Conservation (phyloP, 2,113 vertebrate species). For the Furnarius figulus region DNA sequence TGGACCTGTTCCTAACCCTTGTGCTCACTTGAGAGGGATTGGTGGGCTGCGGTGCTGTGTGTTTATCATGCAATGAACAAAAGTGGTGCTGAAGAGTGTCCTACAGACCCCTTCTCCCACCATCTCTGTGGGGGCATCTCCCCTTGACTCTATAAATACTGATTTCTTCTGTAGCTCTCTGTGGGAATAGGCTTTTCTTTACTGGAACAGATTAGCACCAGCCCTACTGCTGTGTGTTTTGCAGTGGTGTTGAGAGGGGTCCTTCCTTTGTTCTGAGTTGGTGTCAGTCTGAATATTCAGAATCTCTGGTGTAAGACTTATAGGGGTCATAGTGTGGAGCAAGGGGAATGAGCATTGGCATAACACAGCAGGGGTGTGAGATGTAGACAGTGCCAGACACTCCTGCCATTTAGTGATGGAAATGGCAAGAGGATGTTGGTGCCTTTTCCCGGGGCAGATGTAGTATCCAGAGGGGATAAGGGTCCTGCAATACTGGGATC, state of each 20-base stretch:
- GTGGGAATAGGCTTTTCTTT: fast-evolving
- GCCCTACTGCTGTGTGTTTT: background rate
- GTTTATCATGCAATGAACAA: fast-evolving
- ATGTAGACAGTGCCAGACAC: background rate
- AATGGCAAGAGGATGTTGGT: background rate
- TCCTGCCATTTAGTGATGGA: background rate
- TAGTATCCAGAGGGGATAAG: background rate
- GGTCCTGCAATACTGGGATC: background rate
- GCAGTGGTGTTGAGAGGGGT: fast-evolving
- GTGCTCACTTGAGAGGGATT: background rate
- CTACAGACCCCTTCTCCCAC: background rate
- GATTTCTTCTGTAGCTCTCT: background rate
- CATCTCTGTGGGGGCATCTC: background rate
- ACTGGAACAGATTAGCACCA: background rate
- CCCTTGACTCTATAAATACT: background rate
- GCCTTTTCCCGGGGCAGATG: background rate
- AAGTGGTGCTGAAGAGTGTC: background rate
- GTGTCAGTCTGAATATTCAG: background rate
- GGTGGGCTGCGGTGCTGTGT: background rate
- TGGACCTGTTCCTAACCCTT: background rate
- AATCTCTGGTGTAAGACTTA: background rate
- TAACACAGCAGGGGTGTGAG: fast-evolving
- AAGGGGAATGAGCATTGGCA: background rate
- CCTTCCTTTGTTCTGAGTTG: background rate
- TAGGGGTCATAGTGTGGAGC: background rate